These are phyloP conservation scores for Drosophila parabipectinata DNA, from an alignment of 1,140 invertebrate species.

Conservation along the genomic window DNA sequence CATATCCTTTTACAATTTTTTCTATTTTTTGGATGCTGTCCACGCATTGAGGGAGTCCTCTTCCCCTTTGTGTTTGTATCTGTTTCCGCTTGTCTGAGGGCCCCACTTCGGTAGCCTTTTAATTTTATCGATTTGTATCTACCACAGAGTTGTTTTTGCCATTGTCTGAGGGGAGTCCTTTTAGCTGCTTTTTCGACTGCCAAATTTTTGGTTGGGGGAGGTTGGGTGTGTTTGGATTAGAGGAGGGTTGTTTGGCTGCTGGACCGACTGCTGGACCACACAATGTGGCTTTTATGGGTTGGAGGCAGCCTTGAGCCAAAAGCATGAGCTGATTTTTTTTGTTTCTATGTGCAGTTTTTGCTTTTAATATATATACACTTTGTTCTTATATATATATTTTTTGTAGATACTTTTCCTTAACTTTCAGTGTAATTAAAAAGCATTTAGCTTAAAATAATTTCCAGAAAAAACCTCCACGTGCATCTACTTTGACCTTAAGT, in stretches of 20 bases:
- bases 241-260: constrained; percentile 7
- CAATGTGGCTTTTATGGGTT: constrained; percentile 76
- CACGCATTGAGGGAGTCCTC: background rate
- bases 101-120: constrained; percentile 37
- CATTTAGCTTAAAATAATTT: background rate
- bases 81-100: constrained; percentile 19
- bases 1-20: constrained; percentile 14
- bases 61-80: constrained; percentile 8
- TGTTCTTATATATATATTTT: background rate
- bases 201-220: constrained; percentile 37
- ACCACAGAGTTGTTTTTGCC: constrained; percentile 37
- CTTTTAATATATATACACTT: no score
- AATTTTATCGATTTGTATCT: constrained; percentile 72
- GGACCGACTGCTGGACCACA: constrained; percentile 49
- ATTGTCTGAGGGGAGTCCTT: constrained; percentile 33
- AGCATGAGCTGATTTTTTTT: constrained; percentile 13
- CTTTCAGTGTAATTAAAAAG: background rate
- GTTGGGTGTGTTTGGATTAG: constrained; percentile 14
- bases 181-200: constrained; percentile 48
- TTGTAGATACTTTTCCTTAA: no score
- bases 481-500: constrained; percentile 41
- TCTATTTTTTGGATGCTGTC: constrained; percentile 17
- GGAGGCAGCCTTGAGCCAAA: constrained; percentile 53
- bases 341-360: no score
- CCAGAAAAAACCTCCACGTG: constrained; percentile 2